Evolutionary conservation across 2,113 vertebrate genomes (phyloP).

Genomic region (Halcyon malimbica): DNA sequence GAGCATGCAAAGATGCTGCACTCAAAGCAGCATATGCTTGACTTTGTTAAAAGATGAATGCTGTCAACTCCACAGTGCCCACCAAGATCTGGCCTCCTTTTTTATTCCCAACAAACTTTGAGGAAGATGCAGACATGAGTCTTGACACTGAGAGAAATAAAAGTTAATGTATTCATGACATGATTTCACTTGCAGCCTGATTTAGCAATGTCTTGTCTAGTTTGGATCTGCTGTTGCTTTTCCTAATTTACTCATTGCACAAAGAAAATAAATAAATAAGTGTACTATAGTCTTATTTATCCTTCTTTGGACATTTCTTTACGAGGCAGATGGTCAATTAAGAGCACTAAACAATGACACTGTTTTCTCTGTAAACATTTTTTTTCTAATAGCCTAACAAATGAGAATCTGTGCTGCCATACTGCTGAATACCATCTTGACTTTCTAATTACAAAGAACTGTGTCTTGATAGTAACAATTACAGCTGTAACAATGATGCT

Average conservation of each 20-base stretch:
- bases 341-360: slow-evolving; percentile 88
- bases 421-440: slow-evolving; percentile 86
- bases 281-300: slow-evolving; percentile 80
- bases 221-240: slow-evolving; percentile 70
- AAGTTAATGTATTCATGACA: slow-evolving; percentile 66
- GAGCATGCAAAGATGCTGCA: slow-evolving; percentile 77
- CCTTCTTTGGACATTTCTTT: slow-evolving; percentile 85
- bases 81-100: slow-evolving; percentile 61
- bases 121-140: slow-evolving; percentile 56
- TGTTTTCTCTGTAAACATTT: slow-evolving; percentile 87
- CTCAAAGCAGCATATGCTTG: slow-evolving; percentile 73
- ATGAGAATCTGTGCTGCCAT: slow-evolving; percentile 83
- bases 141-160: slow-evolving; percentile 68
- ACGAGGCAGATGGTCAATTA: slow-evolving; percentile 88
- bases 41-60: slow-evolving; percentile 76
- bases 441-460: slow-evolving; percentile 88
- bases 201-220: slow-evolving; percentile 76
- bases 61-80: slow-evolving; percentile 65
- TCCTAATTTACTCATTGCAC: slow-evolving; percentile 77
- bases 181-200: slow-evolving; percentile 72
- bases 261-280: slow-evolving; percentile 83
- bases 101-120: slow-evolving; percentile 62
- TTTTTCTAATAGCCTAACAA: slow-evolving; percentile 88
- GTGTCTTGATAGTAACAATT: slow-evolving; percentile 88
- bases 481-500: slow-evolving; percentile 83